A percentile compares a stretch with the other conserved stretches of the same genome.
These are phyloP conservation scores for Seriola dumerili DNA, from an alignment of 2,113 vertebrate species.

Conservation along the genomic window DNA sequence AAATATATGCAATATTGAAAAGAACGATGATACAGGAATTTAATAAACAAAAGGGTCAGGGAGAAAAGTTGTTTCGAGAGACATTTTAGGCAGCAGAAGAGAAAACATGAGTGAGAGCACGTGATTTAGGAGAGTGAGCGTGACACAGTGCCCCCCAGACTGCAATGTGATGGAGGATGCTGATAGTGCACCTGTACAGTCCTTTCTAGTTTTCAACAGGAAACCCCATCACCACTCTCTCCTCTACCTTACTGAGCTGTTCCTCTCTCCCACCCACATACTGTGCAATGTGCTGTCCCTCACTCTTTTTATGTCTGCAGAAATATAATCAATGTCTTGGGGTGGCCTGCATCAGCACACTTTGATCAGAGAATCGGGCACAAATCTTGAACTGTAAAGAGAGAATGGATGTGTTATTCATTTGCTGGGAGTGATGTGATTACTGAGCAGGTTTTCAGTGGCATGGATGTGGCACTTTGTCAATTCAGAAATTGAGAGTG, in stretches of 20 bases:
- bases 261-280: conserved; percentile 64
- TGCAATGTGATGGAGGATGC: conserved; percentile 17
- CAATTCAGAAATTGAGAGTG: not conserved
- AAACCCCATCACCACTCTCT: conserved; percentile 53
- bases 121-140: not conserved
- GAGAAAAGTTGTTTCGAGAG: not conserved
- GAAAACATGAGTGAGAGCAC: not conserved
- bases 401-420: not conserved
- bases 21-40: not conserved
- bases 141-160: not conserved
- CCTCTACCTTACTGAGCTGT: conserved; percentile 46
- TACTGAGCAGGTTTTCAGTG: not conserved
- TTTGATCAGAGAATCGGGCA: conserved; percentile 20
- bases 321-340: conserved; percentile 49
- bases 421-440: conserved; percentile 6
- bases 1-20: not conserved
- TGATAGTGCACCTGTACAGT: conserved; percentile 18
- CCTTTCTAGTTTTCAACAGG: conserved; percentile 49
- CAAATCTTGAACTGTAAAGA: conserved; percentile 11
- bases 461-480: not conserved
- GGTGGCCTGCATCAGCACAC: conserved; percentile 64
- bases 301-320: conserved; percentile 59
- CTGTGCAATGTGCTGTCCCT: conserved; percentile 54
- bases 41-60: too few relatives aligned
- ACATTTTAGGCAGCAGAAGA: not conserved